These are phyloP conservation scores for Tridacna crocea DNA, from an alignment of 2,888 invertebrate species.

Conservation along the genomic window DNA sequence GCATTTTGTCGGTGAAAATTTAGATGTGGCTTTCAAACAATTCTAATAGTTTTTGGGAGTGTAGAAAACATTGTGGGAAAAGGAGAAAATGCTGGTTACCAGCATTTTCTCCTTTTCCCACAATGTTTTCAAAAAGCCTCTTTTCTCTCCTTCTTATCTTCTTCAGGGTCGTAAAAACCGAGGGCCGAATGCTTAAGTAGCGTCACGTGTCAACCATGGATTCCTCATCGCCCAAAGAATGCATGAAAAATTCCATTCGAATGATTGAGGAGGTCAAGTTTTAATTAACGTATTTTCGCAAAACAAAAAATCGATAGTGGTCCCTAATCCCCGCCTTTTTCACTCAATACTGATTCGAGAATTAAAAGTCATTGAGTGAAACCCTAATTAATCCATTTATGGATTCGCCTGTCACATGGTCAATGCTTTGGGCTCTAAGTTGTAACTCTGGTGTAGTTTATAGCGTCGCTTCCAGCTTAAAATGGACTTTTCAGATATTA, in stretches of 20 bases:
- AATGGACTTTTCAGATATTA: too few relatives aligned
- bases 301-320: slow-evolving; percentile 17
- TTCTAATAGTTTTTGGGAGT: too few relatives aligned
- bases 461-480: too few relatives aligned
- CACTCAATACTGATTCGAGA: neutral
- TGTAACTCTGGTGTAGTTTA: too few relatives aligned
- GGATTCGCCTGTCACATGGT: neutral
- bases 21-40: too few relatives aligned
- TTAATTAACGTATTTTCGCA: slow-evolving; percentile 19
- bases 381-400: neutral
- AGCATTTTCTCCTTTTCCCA: too few relatives aligned
- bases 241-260: slow-evolving; percentile 21
- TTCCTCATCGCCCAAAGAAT: slow-evolving; percentile 23
- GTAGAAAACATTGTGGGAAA: too few relatives aligned
- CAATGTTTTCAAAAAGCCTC: too few relatives aligned
- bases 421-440: slow-evolving; percentile 8
- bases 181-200: neutral
- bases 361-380: neutral
- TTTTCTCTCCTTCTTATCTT: too few relatives aligned
- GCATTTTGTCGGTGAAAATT: too few relatives aligned
- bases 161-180: too few relatives aligned
- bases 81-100: too few relatives aligned
- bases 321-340: slow-evolving; percentile 17
- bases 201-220: slow-evolving; percentile 5
- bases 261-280: slow-evolving; percentile 19